These are phyloP conservation scores for Sarcophaga rosellei DNA, from an alignment of 2,888 invertebrate species.

Conservation along the genomic window DNA sequence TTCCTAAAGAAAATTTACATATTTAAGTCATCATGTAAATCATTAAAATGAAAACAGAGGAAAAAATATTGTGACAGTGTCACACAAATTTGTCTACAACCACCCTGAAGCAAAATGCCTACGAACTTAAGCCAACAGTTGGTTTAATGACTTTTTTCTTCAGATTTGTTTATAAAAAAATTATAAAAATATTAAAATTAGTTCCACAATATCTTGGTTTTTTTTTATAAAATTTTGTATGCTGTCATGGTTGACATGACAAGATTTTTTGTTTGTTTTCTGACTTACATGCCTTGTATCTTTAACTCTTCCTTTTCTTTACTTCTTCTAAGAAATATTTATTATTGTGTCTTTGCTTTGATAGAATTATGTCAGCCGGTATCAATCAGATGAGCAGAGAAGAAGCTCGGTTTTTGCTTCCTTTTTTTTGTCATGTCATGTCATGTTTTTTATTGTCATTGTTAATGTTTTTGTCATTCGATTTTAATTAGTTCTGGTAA, in stretches of 20 bases:
- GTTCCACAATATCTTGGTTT: neutral
- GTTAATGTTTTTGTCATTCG: constrained; percentile 2
- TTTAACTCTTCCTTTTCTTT: neutral
- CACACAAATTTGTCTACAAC: neutral
- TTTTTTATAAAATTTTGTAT: too few relatives aligned
- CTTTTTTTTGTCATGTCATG: neutral
- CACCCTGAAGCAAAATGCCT: neutral
- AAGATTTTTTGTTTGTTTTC: neutral
- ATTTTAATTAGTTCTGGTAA: constrained; percentile 36
- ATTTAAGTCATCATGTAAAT: too few relatives aligned
- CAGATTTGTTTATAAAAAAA: neutral
- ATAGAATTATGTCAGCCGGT: too few relatives aligned
- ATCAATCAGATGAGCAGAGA: too few relatives aligned
- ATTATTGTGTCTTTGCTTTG: neutral
- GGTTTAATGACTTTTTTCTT: neutral
- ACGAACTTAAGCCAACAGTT: neutral
- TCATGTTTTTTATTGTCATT: neutral
- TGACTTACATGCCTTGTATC: too few relatives aligned
- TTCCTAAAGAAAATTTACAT: too few relatives aligned
- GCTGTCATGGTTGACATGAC: neutral
- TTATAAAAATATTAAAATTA: neutral
- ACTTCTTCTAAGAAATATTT: too few relatives aligned
- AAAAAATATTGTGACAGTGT: neutral
- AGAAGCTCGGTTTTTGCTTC: too few relatives aligned
- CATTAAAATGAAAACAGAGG: neutral